phyloP scores from a whole-genome alignment of 2,797 vertebrate genomes.

The Amblyraja radiata region DNA sequence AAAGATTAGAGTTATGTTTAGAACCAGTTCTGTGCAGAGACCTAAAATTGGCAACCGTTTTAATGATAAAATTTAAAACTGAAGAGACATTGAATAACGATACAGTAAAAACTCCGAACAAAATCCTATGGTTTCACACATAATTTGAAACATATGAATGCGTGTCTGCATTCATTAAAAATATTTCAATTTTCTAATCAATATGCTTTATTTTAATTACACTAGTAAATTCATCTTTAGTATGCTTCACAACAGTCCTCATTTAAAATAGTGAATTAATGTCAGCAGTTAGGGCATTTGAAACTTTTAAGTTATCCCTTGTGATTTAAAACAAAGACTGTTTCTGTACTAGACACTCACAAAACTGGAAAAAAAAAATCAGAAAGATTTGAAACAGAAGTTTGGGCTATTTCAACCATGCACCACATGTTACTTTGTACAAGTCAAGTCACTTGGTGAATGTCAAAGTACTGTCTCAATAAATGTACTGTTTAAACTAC shows the following conservation, averaged over 20 bases:
- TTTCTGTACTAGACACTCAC: slow-evolving; percentile 24
- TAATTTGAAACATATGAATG: slow-evolving; percentile 35
- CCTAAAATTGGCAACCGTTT: slow-evolving; percentile 23
- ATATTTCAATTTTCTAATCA: slow-evolving; percentile 26
- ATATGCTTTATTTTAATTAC: slow-evolving; percentile 36
- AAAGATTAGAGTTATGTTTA: not conserved
- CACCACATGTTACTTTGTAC: slow-evolving; percentile 21
- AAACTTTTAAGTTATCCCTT: slow-evolving; percentile 35
- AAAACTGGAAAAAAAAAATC: not conserved
- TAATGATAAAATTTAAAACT: not conserved
- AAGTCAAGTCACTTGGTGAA: slow-evolving; percentile 10
- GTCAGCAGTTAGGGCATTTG: slow-evolving; percentile 18
- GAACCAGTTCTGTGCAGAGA: not conserved
- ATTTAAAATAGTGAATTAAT: slow-evolving; percentile 31
- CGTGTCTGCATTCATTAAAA: slow-evolving; percentile 31
- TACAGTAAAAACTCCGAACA: slow-evolving; percentile 2
- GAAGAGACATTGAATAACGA: slow-evolving; percentile 9
- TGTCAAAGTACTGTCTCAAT: not conserved
- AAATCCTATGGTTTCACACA: slow-evolving; percentile 32
- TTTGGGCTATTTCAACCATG: not conserved
- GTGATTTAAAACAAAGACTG: slow-evolving; percentile 35
- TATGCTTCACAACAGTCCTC: slow-evolving; percentile 27
- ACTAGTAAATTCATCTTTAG: slow-evolving; percentile 32
- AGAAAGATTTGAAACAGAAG: slow-evolving; percentile 33
- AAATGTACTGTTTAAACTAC: not conserved